A percentile compares a stretch with the other conserved stretches of the same genome.
phyloP scores from a whole-genome alignment of 2,113 vertebrate species.

The Elachura formosa region DNA sequence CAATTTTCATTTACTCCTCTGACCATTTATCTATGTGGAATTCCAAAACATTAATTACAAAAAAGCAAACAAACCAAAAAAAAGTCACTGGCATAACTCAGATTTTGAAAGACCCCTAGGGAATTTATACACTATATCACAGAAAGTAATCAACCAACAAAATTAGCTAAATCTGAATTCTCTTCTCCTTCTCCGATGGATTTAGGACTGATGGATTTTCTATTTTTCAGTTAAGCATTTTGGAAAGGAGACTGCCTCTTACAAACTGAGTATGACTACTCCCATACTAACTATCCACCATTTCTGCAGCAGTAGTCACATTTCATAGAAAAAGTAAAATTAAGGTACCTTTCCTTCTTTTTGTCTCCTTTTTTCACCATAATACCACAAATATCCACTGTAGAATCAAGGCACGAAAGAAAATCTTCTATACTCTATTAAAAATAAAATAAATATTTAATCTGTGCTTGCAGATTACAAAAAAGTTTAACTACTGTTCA shows the following conservation, averaged over 20 bases:
- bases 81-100: not conserved
- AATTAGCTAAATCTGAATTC: not conserved
- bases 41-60: not conserved
- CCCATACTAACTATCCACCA: not conserved
- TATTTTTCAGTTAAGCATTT: not conserved
- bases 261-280: not conserved
- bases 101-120: not conserved
- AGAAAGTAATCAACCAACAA: not conserved
- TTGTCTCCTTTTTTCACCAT: slow-evolving; percentile 94
- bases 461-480: not conserved
- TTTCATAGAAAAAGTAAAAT: not conserved
- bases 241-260: not conserved
- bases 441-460: not conserved
- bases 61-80: too few relatives aligned
- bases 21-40: not conserved
- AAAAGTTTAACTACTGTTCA: not conserved
- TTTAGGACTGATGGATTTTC: not conserved
- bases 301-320: not conserved
- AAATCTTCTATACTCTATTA: slow-evolving; percentile 89
- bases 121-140: not conserved
- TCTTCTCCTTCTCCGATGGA: not conserved
- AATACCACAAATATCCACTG: slow-evolving; percentile 86
- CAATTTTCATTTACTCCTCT: not conserved
- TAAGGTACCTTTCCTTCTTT: slow-evolving; percentile 89
- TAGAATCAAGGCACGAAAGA: slow-evolving; percentile 80